Base-by-base conservation (phyloP, 2,113 vertebrate genomes). In the Trachemys scripta region DNA sequence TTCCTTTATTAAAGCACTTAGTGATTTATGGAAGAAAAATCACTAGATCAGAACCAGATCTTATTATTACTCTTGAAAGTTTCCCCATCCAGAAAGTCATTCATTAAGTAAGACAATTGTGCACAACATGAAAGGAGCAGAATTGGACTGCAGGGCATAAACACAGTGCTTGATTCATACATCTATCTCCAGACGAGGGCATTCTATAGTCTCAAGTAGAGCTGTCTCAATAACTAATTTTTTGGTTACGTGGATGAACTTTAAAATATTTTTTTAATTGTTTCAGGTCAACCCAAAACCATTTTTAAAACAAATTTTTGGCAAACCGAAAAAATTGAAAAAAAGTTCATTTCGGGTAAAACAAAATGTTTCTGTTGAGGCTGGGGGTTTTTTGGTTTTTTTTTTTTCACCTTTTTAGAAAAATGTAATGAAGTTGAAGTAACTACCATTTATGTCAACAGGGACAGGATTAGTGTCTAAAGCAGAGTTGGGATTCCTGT, bases 171-270 rank as follows among this genome's bases (percentile, higher is more conserved):
- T 8, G 24, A 13, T 76, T 88, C 19, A 83, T 56, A 81, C 29
- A 3, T 3, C 8, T 42, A 0, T 0, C 29, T 47, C 56, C 38
- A 75, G 49, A 8, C 47, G 17, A 2, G 22, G 10, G 10, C 54
- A 85, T 24, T 72, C 65, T 38, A 38, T 38, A 38, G n/a, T 10
- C n/a, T n/a, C 35, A 72, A 72, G 17, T 3, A 72, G n/a, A 72
- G 35, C 65, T 72, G 9, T 72, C 8, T 20, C 35, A 69, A 38
- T 72, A 22, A 38, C 5, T 72, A 17, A 38, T 72, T 38, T n/a
- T 72, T 72, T n/a, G 35, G 19, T 38, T n/a, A 38, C 38, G 31
- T 72, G n/a, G 65, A 72, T 72, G 35, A 38, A 72, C 65, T 72
- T 72, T 72, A 72, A 38, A 72, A 38, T 20, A 69, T 9, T 10